A percentile compares a stretch with the other conserved stretches of the same genome.
Conservation (phyloP, 2,797 vertebrate species). For the Hypotaenidia okinawae region DNA sequence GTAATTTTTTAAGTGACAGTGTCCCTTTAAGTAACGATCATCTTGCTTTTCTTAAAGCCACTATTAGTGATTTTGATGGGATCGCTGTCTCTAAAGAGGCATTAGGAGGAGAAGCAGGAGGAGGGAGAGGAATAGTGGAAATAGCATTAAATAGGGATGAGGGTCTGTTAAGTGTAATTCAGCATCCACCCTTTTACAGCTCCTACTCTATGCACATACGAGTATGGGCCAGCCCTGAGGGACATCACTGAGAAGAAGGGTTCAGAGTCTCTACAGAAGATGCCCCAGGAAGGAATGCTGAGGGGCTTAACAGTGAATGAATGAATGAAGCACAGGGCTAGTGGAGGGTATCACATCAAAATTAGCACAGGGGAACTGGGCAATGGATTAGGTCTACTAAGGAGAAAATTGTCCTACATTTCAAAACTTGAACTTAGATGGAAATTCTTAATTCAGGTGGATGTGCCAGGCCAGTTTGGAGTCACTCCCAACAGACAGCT, state of each 20-base stretch:
- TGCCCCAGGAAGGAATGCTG: not conserved
- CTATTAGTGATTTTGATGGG: slow-evolving; percentile 57
- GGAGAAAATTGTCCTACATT: not conserved
- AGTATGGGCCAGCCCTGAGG: not conserved
- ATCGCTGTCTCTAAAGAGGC: slow-evolving; percentile 23
- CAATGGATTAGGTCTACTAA: not conserved
- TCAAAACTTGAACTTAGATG: not conserved
- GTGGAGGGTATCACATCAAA: not conserved
- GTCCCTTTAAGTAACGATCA: slow-evolving; percentile 71
- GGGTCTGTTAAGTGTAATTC: slow-evolving; percentile 62
- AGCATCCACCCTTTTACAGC: slow-evolving; percentile 82
- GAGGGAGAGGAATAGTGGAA: slow-evolving; percentile 35
- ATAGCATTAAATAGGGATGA: slow-evolving; percentile 33
- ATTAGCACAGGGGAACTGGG: not conserved
- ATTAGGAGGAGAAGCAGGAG: slow-evolving; percentile 56
- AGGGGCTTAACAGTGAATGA: not conserved
- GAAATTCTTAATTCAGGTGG: not conserved
- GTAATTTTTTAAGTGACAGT: slow-evolving; percentile 45
- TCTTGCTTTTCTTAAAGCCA: slow-evolving; percentile 46
- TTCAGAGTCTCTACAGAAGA: not conserved
- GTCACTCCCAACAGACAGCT: not conserved
- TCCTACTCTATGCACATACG: not conserved
- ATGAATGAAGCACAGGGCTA: not conserved
- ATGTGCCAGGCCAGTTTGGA: not conserved
- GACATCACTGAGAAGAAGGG: not conserved